Conservation (phyloP, 2,797 vertebrate genomes). For the Clarias laeviceps region DNA sequence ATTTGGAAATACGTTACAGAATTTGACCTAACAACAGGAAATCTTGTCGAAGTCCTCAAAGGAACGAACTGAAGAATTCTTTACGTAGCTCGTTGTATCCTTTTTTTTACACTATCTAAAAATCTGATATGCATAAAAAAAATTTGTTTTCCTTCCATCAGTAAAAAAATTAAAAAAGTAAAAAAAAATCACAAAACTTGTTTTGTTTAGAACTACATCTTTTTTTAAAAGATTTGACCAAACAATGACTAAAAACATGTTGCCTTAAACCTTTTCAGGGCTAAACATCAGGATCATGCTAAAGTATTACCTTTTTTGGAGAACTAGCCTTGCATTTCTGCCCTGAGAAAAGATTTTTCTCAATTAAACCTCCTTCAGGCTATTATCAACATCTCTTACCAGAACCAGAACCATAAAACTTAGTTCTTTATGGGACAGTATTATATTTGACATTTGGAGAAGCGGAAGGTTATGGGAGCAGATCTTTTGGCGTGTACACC, state of each 20-base stretch:
- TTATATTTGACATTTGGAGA: slow-evolving; percentile 25
- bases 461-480: slow-evolving; percentile 7
- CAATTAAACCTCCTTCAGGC: background rate
- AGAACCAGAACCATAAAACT: slow-evolving; percentile 7
- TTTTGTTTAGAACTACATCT: background rate
- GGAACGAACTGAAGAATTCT: background rate
- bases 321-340: background rate
- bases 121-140: background rate
- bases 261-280: background rate
- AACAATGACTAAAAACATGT: background rate
- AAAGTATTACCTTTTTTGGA: background rate
- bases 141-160: background rate
- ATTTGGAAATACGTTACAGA: background rate
- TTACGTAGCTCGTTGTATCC: background rate
- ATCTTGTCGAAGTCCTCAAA: background rate
- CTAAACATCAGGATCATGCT: background rate
- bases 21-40: background rate
- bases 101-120: too few relatives aligned
- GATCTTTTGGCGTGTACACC: slow-evolving; percentile 8
- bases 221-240: background rate
- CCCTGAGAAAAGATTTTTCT: slow-evolving; percentile 25
- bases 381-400: background rate
- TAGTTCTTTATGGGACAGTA: background rate
- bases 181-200: background rate
- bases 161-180: background rate